Percentiles rank a stretch among this genome's conserved stretches.
Conservation (phyloP, 2,888 invertebrate species). For the Leistus spinibarbis region DNA sequence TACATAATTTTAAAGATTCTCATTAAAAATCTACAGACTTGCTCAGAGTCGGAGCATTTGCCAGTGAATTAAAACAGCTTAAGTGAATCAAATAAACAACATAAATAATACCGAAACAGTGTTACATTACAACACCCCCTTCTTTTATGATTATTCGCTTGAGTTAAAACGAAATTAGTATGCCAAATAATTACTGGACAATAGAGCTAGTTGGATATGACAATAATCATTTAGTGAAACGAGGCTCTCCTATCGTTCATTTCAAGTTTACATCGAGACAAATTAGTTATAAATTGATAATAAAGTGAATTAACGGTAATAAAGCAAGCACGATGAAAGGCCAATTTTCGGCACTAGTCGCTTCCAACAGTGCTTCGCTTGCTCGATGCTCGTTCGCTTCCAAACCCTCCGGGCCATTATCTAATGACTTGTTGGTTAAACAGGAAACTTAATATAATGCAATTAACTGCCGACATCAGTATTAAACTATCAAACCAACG, state of each 20-base stretch:
- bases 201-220: not conserved
- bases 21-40: no score
- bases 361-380: not conserved
- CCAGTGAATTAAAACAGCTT: no score
- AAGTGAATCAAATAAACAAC: no score
- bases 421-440: conserved; percentile 36
- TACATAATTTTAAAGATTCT: no score
- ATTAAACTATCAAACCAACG: conserved; percentile 15
- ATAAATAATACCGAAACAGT: no score
- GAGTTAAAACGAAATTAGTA: not conserved
- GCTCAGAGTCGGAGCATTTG: no score
- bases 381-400: not conserved
- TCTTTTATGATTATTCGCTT: not conserved
- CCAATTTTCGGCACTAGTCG: conserved; percentile 31
- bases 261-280: conserved; percentile 30
- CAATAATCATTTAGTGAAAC: not conserved
- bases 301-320: conserved; percentile 36
- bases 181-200: not conserved
- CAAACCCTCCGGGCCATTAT: conserved; percentile 9
- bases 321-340: conserved; percentile 22
- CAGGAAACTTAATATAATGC: conserved; percentile 36
- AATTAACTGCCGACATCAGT: conserved; percentile 18
- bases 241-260: not conserved
- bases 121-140: no score
- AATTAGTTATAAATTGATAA: conserved; percentile 38